phyloP scores from a whole-genome alignment of 2,888 invertebrate genomes.

The Acanthacorydalis orientalis region DNA sequence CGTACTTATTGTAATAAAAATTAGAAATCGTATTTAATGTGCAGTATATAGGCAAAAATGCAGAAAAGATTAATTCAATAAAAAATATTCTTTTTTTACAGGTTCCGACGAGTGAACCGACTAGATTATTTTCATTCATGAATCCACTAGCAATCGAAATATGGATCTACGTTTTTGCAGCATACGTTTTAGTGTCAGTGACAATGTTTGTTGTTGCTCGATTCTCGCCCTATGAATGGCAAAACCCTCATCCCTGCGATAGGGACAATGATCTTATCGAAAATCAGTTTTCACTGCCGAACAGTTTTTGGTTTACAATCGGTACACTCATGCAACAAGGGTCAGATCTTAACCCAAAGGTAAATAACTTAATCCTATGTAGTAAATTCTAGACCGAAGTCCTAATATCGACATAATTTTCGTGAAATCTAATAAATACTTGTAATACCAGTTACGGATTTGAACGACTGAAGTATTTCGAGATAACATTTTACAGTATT shows the following conservation, averaged over 20 bases:
- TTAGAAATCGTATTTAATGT: too few species aligned
- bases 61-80: too few species aligned
- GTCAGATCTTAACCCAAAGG: slow-evolving; percentile 62
- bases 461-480: too few species aligned
- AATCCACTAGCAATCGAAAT: slow-evolving; percentile 73
- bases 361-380: slow-evolving; percentile 14
- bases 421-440: too few species aligned
- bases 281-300: slow-evolving; percentile 68
- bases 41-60: too few species aligned
- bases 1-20: too few species aligned
- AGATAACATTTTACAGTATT: too few species aligned
- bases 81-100: slow-evolving; percentile 18
- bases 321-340: slow-evolving; percentile 83
- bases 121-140: slow-evolving; percentile 69
- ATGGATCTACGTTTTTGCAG: slow-evolving; percentile 69
- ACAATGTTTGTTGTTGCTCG: slow-evolving; percentile 67
- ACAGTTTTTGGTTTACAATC: slow-evolving; percentile 78
- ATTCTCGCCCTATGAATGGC: slow-evolving; percentile 69
- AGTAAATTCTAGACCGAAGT: too few species aligned
- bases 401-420: too few species aligned
- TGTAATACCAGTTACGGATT: too few species aligned
- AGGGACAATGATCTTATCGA: slow-evolving; percentile 41
- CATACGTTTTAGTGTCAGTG: slow-evolving; percentile 61
- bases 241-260: slow-evolving; percentile 54
- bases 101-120: slow-evolving; percentile 54